These are phyloP conservation scores for Drosophila cardini DNA, from an alignment of 1,140 invertebrate species.

Conservation along the genomic window DNA sequence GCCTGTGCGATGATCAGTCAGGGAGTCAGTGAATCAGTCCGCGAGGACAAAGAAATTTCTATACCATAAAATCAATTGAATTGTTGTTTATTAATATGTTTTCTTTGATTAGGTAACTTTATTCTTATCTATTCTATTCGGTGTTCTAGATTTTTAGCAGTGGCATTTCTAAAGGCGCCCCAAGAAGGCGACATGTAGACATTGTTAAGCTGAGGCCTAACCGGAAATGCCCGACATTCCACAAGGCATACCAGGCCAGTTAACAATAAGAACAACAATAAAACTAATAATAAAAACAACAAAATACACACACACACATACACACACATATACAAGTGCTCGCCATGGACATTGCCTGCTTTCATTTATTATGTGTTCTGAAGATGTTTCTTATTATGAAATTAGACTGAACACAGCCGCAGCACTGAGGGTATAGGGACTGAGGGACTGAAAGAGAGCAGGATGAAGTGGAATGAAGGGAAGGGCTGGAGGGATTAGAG, in stretches of 20 bases:
- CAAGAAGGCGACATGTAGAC: background rate
- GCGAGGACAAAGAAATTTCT: too few relatives aligned
- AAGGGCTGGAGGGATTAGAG: background rate
- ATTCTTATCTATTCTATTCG: background rate
- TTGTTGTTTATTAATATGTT: background rate
- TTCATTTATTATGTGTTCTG: constrained; percentile 63
- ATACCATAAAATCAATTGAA: background rate
- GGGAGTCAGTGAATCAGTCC: too few relatives aligned
- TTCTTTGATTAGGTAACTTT: background rate
- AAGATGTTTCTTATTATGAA: constrained; percentile 83
- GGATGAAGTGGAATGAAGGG: background rate
- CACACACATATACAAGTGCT: constrained; percentile 39
- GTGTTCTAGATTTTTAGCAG: constrained; percentile 19
- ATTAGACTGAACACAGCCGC: constrained; percentile 69
- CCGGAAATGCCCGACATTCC: constrained; percentile 75
- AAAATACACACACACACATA: constrained; percentile 35
- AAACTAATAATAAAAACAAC: constrained; percentile 49
- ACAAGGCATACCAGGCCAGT: constrained; percentile 57
- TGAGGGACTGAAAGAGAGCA: constrained; percentile 4
- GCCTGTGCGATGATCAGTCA: too few relatives aligned
- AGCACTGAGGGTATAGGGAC: background rate
- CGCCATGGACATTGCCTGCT: constrained; percentile 46
- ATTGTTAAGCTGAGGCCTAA: constrained; percentile 33
- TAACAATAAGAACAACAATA: constrained; percentile 64
- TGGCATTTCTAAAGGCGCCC: constrained; percentile 14